These are phyloP conservation scores for Pseudorhiza aurosa DNA, from an alignment of 30 jellyfish, hydroid and myxozoan genomes.

Conservation along the genomic window DNA sequence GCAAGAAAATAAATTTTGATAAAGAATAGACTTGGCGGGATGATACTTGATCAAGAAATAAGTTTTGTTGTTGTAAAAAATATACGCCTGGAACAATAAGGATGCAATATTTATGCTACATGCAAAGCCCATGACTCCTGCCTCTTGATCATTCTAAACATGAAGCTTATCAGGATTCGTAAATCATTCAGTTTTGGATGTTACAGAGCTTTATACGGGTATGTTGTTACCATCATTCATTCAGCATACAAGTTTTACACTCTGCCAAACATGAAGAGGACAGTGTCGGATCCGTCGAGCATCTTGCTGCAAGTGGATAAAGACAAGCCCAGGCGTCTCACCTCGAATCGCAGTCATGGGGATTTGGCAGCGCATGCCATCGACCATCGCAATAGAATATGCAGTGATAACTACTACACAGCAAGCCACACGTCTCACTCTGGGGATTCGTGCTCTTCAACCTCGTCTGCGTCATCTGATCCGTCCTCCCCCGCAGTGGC, in stretches of 20 bases:
- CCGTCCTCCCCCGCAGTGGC: conserved; percentile 83
- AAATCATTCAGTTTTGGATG: too few species aligned
- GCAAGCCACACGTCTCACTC: conserved; percentile 60
- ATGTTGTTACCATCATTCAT: too few species aligned
- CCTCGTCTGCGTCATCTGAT: conserved; percentile 92
- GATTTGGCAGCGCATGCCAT: conserved; percentile 63
- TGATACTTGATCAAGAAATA: too few species aligned
- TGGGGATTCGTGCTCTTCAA: conserved; percentile 90
- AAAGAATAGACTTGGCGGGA: too few species aligned
- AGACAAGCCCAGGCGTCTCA: conserved; percentile 35
- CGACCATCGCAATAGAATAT: conserved; percentile 41
- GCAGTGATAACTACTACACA: conserved; percentile 52
- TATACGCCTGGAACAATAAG: too few species aligned
- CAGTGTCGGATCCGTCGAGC: conserved; percentile 83
- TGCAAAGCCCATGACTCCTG: too few species aligned
- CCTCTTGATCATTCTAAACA: too few species aligned
- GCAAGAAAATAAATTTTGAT: too few species aligned
- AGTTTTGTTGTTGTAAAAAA: too few species aligned
- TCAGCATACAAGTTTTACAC: conserved; percentile 71
- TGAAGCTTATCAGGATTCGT: too few species aligned
- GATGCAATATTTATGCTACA: too few species aligned
- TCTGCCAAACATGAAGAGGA: conserved; percentile 80
- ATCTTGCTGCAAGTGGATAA: conserved; percentile 59
- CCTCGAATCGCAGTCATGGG: conserved; percentile 84
- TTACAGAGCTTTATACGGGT: too few species aligned